phyloP scores from a whole-genome alignment of 2,797 vertebrate genomes.

The Sus cebifrons region DNA sequence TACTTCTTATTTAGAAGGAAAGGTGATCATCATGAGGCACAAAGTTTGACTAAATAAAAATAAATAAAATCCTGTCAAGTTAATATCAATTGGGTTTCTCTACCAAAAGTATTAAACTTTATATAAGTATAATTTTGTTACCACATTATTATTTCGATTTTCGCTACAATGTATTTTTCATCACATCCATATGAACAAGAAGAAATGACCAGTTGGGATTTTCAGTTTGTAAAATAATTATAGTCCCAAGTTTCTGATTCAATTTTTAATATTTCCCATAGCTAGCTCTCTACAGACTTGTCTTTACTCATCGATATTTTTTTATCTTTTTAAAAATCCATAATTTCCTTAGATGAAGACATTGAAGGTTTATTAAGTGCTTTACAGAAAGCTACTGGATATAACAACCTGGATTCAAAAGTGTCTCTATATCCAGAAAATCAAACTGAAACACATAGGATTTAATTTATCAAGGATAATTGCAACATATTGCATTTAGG shows the following conservation, averaged over 20 bases:
- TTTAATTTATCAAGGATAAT: background rate
- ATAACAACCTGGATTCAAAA: conserved; percentile 2
- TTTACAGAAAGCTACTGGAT: background rate
- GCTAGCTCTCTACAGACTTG: background rate
- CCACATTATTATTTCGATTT: conserved; percentile 4
- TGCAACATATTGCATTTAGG: background rate
- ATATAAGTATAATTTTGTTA: background rate
- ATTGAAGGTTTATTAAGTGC: background rate
- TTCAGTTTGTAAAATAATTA: background rate
- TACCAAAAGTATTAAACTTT: background rate
- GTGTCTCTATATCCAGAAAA: background rate
- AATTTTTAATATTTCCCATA: conserved; percentile 1
- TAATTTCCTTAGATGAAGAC: conserved; percentile 33
- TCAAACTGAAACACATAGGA: background rate
- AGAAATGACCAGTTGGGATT: background rate
- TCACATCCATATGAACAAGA: background rate
- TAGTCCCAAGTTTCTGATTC: background rate
- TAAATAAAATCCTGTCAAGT: background rate
- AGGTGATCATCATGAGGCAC: background rate
- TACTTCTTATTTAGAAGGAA: background rate
- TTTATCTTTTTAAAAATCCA: background rate
- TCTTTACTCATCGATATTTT: background rate
- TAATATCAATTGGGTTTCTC: background rate
- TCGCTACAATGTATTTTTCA: background rate
- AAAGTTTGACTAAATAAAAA: background rate